Conservation (phyloP, 2,888 invertebrate genomes). For the Apocheima hispidaria region DNA sequence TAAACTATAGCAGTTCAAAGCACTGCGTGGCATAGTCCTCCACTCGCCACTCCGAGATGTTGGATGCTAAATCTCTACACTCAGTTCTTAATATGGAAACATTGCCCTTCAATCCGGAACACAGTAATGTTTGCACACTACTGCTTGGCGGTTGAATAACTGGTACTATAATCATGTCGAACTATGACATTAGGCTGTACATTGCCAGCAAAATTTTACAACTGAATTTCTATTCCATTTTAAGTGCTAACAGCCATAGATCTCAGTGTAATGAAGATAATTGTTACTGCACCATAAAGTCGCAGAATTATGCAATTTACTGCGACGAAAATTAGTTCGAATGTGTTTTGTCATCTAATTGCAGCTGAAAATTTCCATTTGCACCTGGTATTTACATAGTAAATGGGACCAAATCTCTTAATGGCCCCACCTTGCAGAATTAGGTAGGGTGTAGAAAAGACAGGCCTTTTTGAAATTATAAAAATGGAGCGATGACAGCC, state of each 20-base stretch:
- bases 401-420: slow-evolving; percentile 54
- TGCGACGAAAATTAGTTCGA: slow-evolving; percentile 30
- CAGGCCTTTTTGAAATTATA: no score
- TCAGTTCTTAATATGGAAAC: no score
- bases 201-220: background rate
- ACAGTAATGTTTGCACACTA: background rate
- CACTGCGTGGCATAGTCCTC: no score
- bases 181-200: background rate
- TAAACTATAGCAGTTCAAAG: no score
- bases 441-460: slow-evolving; percentile 9
- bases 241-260: slow-evolving; percentile 22
- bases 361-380: slow-evolving; percentile 52
- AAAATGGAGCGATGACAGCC: no score
- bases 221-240: slow-evolving; percentile 1
- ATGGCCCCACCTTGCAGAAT: slow-evolving; percentile 42
- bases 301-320: slow-evolving; percentile 29
- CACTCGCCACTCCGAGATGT: no score
- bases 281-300: slow-evolving; percentile 28
- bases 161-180: no score
- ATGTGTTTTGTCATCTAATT: slow-evolving; percentile 50
- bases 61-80: no score
- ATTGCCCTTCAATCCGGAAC: no score
- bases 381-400: slow-evolving; percentile 56
- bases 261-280: slow-evolving; percentile 19
- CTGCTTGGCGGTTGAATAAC: no score